phyloP scores from a whole-genome alignment of 2,888 invertebrate species.

The Melanchra persicariae region DNA sequence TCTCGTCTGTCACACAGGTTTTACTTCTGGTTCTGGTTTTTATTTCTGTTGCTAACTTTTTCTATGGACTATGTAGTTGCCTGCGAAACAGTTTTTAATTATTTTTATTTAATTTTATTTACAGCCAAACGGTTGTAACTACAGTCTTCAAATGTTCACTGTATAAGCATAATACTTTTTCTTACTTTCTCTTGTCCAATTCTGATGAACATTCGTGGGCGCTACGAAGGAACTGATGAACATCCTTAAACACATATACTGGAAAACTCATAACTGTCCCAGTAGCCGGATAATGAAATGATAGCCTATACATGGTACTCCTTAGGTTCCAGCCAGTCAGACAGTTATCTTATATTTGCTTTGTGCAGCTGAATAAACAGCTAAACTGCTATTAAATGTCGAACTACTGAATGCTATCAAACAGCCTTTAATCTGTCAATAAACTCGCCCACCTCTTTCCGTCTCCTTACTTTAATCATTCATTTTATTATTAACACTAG shows the following conservation, averaged over 20 bases:
- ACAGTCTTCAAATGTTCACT: too few species aligned
- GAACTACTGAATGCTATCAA: background rate
- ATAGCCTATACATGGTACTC: background rate
- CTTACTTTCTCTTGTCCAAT: too few species aligned
- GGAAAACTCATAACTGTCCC: background rate
- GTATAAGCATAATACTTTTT: too few species aligned
- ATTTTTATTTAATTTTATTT: too few species aligned
- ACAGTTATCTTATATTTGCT: slow-evolving; percentile 18
- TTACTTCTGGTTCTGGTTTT: too few species aligned
- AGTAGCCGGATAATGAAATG: background rate
- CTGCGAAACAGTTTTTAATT: too few species aligned
- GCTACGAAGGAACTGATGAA: background rate
- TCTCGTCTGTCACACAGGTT: too few species aligned
- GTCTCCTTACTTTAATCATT: background rate
- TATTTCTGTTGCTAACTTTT: too few species aligned
- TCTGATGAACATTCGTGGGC: too few species aligned
- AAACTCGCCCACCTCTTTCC: background rate
- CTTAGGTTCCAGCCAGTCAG: background rate
- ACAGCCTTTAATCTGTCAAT: background rate
- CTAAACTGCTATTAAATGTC: background rate
- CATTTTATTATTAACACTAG: background rate
- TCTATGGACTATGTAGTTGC: too few species aligned
- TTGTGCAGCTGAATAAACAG: slow-evolving; percentile 29
- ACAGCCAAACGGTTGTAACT: too few species aligned
- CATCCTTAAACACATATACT: background rate